These are phyloP conservation scores for Oreortyx pictus DNA, from an alignment of 2,797 vertebrate genomes.

Conservation along the genomic window DNA sequence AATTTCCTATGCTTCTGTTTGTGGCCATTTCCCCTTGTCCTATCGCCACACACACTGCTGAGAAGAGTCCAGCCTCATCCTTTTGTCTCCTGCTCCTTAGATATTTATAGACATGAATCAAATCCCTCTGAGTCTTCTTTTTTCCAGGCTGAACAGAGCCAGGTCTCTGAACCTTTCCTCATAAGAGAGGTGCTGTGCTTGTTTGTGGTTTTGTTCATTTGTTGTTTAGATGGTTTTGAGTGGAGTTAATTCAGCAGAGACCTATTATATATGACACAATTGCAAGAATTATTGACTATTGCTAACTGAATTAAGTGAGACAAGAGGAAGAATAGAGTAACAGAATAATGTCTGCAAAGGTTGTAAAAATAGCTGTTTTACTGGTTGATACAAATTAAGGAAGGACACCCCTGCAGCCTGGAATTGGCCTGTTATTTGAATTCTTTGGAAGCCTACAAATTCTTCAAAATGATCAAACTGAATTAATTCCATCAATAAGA, in stretches of 20 bases:
- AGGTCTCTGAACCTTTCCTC: too few species aligned
- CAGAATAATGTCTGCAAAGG: neutral
- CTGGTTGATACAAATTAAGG: neutral
- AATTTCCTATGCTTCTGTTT: too few species aligned
- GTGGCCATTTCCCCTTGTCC: too few species aligned
- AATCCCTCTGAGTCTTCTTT: too few species aligned
- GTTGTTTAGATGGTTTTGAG: neutral
- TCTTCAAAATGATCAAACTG: neutral
- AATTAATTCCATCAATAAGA: neutral
- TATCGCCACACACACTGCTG: too few species aligned
- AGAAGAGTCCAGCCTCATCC: too few species aligned
- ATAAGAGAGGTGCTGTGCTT: rapidly evolving
- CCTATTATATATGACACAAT: neutral
- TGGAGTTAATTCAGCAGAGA: neutral
- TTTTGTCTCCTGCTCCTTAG: too few species aligned
- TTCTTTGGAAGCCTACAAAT: neutral
- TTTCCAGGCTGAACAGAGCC: too few species aligned
- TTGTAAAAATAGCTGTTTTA: neutral
- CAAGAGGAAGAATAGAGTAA: neutral
- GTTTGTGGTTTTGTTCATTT: neutral
- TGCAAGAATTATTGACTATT: neutral
- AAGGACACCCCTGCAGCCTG: neutral
- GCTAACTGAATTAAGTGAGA: neutral
- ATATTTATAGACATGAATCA: too few species aligned
- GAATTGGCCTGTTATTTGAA: neutral